Evolutionary conservation across 1,140 invertebrate species (phyloP), one percentile per base, ranked within the genome.

Genomic region (Atta texana): DNA sequence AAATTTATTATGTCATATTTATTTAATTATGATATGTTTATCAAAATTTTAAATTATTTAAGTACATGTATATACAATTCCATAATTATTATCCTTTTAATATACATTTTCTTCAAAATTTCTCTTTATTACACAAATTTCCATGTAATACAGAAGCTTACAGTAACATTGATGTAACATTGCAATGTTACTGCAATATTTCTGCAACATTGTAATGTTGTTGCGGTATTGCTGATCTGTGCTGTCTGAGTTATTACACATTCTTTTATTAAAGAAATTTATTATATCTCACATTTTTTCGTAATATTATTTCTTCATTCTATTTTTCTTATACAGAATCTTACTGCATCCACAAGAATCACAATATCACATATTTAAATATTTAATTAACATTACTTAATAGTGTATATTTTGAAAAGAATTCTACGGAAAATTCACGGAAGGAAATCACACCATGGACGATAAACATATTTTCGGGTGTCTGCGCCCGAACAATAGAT

Each of bases 381-480:
- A 34, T 16, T 39, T 31, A 59, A 31, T 71, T 31, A 69, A 21
- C 28, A 12, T 71, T 21, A 53, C 24, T 31, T 21, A 28, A 34
- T 59, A 61, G 10, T n/a, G n/a, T 34, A 75, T 12, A 78, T 28
- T n/a, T 16, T 63, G 2, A 31, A 39, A 72, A 63, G 6, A 24
- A 10, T 24, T 34, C 16, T 5, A n/a, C n/a, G n/a, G 24, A 39
- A 34, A 49, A 55, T 18, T 75, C 21, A 53, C 66, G 66, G 49
- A 53, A 85, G 51, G 61, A 91, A 91, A 85, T 89, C 71, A 81
- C 61, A 69, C 64, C 59, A 61, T 21, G 28, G 14, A 34, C 63
- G 85, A 88, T 90, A 92, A 93, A 87, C 92, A 90, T 92, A 93
- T 94, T 94, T 94, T 94, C 92, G 85, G 92, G 92, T 92, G 92